Percentiles rank a stretch among this genome's conserved stretches.
Conservation (phyloP, 2,888 invertebrate genomes). For the Agonopterix alstromeriana region DNA sequence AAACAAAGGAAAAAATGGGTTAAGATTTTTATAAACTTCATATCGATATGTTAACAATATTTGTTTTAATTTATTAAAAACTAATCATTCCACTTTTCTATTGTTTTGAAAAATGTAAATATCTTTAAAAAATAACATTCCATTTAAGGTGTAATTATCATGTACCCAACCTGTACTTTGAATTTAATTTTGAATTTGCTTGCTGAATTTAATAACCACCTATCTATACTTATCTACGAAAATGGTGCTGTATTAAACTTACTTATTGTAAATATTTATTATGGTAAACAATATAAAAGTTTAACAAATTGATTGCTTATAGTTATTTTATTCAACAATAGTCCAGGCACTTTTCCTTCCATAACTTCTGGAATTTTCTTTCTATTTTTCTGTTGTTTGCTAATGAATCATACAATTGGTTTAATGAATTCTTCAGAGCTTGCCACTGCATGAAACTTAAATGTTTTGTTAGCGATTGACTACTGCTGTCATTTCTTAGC, state of each 20-base stretch:
- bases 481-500: conserved; percentile 40
- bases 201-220: no score
- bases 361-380: conserved; percentile 52
- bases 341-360: conserved; percentile 62
- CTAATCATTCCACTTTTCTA: no score
- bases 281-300: conserved; percentile 21
- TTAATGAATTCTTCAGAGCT: conserved; percentile 52
- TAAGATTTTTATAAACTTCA: no score
- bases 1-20: no score
- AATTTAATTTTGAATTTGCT: no score
- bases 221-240: conserved; percentile 10
- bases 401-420: conserved; percentile 35
- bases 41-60: no score
- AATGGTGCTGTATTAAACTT: conserved; percentile 59
- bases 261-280: conserved; percentile 34
- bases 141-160: no score
- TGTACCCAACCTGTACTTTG: no score
- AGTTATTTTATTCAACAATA: conserved; percentile 32
- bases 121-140: no score
- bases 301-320: conserved; percentile 9
- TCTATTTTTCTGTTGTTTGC: conserved; percentile 47
- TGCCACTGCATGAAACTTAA: conserved; percentile 77
- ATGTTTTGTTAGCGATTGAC: conserved; percentile 46
- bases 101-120: no score
- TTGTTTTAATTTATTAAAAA: no score